Conservation (phyloP, 2,113 vertebrate species). For the Paracanthobrama guichenoti region DNA sequence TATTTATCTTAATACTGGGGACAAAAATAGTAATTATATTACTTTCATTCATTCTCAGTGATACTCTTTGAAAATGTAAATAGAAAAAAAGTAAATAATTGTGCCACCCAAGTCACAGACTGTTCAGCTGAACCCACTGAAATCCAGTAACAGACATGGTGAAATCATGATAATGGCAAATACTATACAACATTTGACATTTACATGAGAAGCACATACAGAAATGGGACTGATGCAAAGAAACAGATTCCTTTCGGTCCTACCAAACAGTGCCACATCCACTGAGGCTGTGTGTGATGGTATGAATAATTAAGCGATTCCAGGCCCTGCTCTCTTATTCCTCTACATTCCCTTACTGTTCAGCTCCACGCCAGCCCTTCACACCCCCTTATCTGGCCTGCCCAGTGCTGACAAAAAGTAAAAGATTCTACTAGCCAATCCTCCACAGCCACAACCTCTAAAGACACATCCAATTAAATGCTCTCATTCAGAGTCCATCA, state of each 20-base stretch:
- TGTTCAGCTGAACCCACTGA: background rate
- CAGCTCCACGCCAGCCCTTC: conserved; percentile 26
- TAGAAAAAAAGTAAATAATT: background rate
- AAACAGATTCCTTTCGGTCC: background rate
- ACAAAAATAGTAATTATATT: background rate
- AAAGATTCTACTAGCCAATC: conserved; percentile 14
- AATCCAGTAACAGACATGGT: background rate
- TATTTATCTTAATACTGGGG: background rate
- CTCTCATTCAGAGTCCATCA: conserved; percentile 47
- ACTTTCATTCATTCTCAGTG: background rate
- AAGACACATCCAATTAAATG: conserved; percentile 56
- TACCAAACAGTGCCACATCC: conserved; percentile 19
- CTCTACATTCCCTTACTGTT: conserved; percentile 20
- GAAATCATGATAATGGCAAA: background rate
- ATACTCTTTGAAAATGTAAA: too few relatives aligned
- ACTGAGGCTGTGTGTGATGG: background rate
- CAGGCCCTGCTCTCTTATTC: conserved; percentile 15
- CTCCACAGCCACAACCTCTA: conserved; percentile 1
- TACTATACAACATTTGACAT: background rate
- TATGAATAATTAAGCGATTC: conserved; percentile 23
- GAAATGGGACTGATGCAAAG: background rate
- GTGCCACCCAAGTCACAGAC: background rate
- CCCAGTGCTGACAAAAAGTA: conserved; percentile 36
- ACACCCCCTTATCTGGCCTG: conserved; percentile 50
- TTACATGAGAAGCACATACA: background rate